A percentile compares a stretch with the other conserved stretches of the same genome.
These are phyloP conservation scores for Callionymus lyra DNA, from an alignment of 2,113 vertebrate genomes.

Conservation along the genomic window DNA sequence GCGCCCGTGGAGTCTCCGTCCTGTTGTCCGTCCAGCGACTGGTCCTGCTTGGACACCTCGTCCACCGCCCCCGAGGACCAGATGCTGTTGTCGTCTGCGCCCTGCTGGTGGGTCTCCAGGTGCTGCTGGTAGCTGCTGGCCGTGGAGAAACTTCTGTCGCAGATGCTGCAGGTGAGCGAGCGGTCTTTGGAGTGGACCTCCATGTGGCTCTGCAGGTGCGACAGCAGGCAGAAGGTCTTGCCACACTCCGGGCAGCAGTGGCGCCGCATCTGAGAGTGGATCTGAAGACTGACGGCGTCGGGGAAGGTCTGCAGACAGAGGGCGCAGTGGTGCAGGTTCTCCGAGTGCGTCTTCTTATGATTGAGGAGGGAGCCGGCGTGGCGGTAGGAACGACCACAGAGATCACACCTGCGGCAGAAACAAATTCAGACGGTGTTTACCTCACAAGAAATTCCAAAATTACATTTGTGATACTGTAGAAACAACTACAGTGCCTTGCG, in stretches of 20 bases:
- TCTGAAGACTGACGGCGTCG: conserved; percentile 66
- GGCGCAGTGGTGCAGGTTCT: conserved; percentile 69
- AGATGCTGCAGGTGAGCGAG: conserved; percentile 65
- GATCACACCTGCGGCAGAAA: conserved; percentile 66
- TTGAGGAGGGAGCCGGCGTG: conserved; percentile 76
- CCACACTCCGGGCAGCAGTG: conserved; percentile 73
- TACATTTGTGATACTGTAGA: no score
- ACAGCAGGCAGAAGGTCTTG: conserved; percentile 69
- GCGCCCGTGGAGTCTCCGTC: conserved; percentile 4
- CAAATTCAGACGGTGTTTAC: not conserved
- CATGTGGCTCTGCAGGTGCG: conserved; percentile 71
- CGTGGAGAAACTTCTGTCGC: conserved; percentile 71
- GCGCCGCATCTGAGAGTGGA: conserved; percentile 69
- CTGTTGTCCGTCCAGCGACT: conserved; percentile 20
- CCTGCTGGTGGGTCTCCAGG: conserved; percentile 55
- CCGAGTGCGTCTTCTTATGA: conserved; percentile 74
- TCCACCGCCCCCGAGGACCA: conserved; percentile 45
- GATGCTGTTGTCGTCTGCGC: conserved; percentile 3
- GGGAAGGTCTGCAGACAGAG: conserved; percentile 74
- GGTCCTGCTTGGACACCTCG: conserved; percentile 29
- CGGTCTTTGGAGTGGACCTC: conserved; percentile 63
- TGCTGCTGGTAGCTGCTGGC: conserved; percentile 67
- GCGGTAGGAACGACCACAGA: conserved; percentile 76
- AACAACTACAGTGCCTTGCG: no score
- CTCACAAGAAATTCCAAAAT: conserved; percentile 1